phyloP scores from a whole-genome alignment of 92 coral and sea anemone species.

The Porites divaricata region DNA sequence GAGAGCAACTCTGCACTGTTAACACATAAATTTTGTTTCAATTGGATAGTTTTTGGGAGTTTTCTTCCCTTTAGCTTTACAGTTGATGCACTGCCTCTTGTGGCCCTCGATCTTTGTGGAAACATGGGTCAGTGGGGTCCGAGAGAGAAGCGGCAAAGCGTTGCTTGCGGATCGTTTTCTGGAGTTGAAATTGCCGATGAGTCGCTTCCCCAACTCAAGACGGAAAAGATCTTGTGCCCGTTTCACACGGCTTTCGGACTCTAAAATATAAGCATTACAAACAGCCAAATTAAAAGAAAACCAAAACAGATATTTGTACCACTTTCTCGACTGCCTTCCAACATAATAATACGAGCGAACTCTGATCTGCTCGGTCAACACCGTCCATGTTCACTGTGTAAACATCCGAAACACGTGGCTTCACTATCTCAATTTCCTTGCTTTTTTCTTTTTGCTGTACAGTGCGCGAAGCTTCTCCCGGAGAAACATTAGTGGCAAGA shows the following conservation, averaged over 20 bases:
- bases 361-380: not conserved
- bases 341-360: too few relatives aligned
- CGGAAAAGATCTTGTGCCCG: conserved; percentile 36
- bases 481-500: conserved; percentile 56
- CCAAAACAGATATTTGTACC: conserved; percentile 70
- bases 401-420: conserved; percentile 30
- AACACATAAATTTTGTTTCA: conserved; percentile 47
- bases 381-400: conserved; percentile 46
- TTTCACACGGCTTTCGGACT: conserved; percentile 25
- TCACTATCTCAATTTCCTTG: conserved; percentile 22
- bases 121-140: conserved; percentile 21
- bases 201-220: conserved; percentile 49
- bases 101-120: conserved; percentile 22
- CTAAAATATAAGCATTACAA: conserved; percentile 50
- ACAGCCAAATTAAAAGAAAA: conserved; percentile 51
- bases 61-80: conserved; percentile 41
- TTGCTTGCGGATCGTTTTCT: conserved; percentile 23
- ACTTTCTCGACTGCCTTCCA: conserved; percentile 22
- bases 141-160: not conserved
- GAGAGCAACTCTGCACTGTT: conserved; percentile 63
- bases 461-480: conserved; percentile 42
- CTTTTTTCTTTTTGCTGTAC: conserved; percentile 21
- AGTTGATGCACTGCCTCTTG: conserved; percentile 47
- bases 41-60: conserved; percentile 55
- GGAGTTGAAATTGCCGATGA: conserved; percentile 44